These are phyloP conservation scores for Aphelocoma coerulescens DNA, from an alignment of 2,113 vertebrate genomes.

Conservation along the genomic window DNA sequence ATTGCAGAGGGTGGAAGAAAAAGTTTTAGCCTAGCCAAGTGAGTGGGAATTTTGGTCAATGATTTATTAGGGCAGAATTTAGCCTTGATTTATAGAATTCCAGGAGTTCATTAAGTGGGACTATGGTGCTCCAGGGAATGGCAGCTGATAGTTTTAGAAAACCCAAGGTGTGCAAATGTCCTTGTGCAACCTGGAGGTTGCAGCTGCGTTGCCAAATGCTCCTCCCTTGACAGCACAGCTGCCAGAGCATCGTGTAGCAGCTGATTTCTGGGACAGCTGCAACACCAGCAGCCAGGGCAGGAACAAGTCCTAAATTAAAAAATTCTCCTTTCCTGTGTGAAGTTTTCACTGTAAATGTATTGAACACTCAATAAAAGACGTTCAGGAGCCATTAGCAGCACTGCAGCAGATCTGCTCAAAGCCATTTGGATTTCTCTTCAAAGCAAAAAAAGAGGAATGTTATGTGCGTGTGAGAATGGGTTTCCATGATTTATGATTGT, in stretches of 20 bases:
- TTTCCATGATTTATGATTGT: background rate
- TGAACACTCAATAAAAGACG: background rate
- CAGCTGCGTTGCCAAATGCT: background rate
- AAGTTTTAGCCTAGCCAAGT: background rate
- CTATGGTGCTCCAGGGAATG: fast-evolving
- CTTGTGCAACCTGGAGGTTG: background rate
- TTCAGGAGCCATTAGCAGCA: background rate
- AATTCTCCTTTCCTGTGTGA: background rate
- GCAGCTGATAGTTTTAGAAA: background rate
- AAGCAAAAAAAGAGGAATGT: background rate
- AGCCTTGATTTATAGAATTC: background rate
- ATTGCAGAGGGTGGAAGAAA: background rate
- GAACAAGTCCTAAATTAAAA: background rate
- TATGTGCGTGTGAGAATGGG: fast-evolving
- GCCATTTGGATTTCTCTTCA: constrained; percentile 33
- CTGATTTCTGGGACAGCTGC: background rate
- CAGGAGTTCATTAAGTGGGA: background rate
- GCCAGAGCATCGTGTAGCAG: background rate
- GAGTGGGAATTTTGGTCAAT: background rate
- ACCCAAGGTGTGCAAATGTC: background rate
- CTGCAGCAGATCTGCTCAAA: background rate
- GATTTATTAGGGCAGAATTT: background rate
- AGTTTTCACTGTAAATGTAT: background rate
- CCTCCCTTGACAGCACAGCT: background rate
- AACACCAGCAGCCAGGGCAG: background rate